Base-by-base conservation (phyloP, 2,113 vertebrate species). In the Taxidea taxus region DNA sequence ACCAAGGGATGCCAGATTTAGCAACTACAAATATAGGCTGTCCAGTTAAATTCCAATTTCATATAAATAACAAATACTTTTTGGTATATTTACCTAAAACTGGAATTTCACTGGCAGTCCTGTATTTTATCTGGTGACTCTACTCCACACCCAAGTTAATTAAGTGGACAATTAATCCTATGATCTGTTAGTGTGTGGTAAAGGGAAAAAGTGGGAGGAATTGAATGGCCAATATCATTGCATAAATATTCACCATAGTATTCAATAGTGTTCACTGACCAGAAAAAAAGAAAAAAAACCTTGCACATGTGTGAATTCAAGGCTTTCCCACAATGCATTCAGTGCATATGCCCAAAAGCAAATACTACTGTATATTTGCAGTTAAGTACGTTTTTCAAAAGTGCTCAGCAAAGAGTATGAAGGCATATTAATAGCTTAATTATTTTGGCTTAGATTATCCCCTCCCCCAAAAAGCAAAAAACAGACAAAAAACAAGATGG, bases 1-100 rank as follows among this genome's bases (percentile, higher is more conserved):
- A 81, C 16, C 25, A 39, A 75, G 78, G 31, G 56, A 34, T 92
- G 31, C 58, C 70, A 92, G 58, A 97, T 81, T 94, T 87, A 87
- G 70, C 54, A 94, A 87, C 12, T 23, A 88, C 54, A 95, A 94
- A 77, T 44, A 87, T 10, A 84, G 70, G 64, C 39, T 85, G 7
- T 10, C 39, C 70, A 96, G 75, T 91, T 82, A 81, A 95, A 90
- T 95, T 94, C 42, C 49, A 92, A 80, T 96, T 93, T 74, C 85
- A 96, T 39, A 90, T 84, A 93, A 87, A 90, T 1, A 75, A 87
- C 29, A 58, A 84, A 93, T 83, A 72, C 3, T 64, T 60, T 78
- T 86, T 51, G 64, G n/a, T 92, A 87, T 68, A 51, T 64, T 93
- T 96, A 91, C 74, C 39, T 91, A 66, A 83, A 93, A 88, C 25